A percentile compares a stretch with the other conserved stretches of the same genome.
phyloP scores from a whole-genome alignment of 2,888 invertebrate genomes.

The Agrenia bidenticulata region DNA sequence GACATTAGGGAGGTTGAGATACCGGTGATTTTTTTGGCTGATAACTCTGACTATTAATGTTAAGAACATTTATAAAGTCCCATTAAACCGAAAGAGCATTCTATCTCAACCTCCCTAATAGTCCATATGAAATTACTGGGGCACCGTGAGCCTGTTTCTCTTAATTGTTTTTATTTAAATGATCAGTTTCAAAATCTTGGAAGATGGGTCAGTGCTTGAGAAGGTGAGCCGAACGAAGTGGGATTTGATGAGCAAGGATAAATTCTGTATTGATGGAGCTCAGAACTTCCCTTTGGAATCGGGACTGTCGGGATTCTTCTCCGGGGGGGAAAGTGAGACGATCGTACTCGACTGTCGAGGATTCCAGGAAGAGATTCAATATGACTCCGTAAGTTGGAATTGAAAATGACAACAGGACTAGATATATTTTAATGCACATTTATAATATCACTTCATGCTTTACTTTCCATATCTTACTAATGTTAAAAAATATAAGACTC shows the following conservation, averaged over 20 bases:
- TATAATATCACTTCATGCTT: too few species aligned
- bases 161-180: neutral
- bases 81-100: too few species aligned
- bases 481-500: too few species aligned
- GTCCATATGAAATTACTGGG: too few species aligned
- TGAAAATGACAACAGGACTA: neutral
- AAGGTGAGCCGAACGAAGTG: slow-evolving; percentile 30
- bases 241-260: slow-evolving; percentile 17
- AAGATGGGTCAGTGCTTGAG: slow-evolving; percentile 25
- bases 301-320: neutral
- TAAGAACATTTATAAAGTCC: too few species aligned
- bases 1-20: too few species aligned
- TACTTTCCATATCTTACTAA: too few species aligned
- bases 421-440: too few species aligned
- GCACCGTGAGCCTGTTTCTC: too few species aligned
- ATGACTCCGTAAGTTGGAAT: neutral
- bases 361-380: slow-evolving; percentile 2
- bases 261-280: slow-evolving; percentile 34
- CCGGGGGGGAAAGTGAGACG: slow-evolving; percentile 27
- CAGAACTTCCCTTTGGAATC: slow-evolving; percentile 20
- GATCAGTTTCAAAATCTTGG: slow-evolving; percentile 29
- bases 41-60: too few species aligned
- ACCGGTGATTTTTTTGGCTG: too few species aligned
- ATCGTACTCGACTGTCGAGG: slow-evolving; percentile 32
- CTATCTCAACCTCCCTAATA: too few species aligned